Percentiles rank a stretch among this genome's conserved stretches.
phyloP scores from a whole-genome alignment of 2,797 vertebrate genomes.

The Vultur gryphus region DNA sequence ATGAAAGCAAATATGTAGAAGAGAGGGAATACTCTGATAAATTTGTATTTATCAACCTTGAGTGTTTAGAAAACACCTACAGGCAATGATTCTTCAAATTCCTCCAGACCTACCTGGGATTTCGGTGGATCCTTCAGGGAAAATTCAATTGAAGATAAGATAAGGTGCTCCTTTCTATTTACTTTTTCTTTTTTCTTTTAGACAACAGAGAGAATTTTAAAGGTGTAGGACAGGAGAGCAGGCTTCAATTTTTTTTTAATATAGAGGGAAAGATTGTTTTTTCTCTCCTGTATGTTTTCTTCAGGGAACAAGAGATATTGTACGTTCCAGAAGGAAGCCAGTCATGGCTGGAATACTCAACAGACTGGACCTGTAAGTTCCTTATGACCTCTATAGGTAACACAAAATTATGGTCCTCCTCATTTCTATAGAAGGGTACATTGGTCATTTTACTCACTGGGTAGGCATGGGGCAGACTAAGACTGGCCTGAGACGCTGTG shows the following conservation, averaged over 20 bases:
- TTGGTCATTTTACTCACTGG: not conserved
- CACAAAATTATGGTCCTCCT: not conserved
- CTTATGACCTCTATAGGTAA: not conserved
- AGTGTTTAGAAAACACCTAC: conserved; percentile 35
- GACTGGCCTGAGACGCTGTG: not conserved
- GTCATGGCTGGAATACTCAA: not conserved
- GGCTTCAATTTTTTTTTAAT: not conserved
- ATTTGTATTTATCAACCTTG: conserved; percentile 7
- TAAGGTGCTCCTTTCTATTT: conserved; percentile 25
- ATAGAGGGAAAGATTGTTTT: not conserved
- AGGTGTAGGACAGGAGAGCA: not conserved
- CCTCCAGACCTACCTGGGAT: conserved; percentile 1
- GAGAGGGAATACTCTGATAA: conserved; percentile 10
- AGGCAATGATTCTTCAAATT: not conserved
- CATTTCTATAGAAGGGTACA: not conserved
- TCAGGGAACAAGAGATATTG: not conserved
- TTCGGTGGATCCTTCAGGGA: not conserved
- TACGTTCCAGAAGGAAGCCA: not conserved
- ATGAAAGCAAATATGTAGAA: conserved; percentile 27
- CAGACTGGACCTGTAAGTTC: not conserved
- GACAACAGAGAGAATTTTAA: conserved; percentile 47
- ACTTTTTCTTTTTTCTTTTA: not conserved
- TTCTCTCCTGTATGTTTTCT: not conserved
- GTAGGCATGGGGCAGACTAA: not conserved
- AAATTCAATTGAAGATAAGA: conserved; percentile 32